These are phyloP conservation scores for Sicus ferrugineus DNA, from an alignment of 2,888 invertebrate genomes.

Conservation along the genomic window DNA sequence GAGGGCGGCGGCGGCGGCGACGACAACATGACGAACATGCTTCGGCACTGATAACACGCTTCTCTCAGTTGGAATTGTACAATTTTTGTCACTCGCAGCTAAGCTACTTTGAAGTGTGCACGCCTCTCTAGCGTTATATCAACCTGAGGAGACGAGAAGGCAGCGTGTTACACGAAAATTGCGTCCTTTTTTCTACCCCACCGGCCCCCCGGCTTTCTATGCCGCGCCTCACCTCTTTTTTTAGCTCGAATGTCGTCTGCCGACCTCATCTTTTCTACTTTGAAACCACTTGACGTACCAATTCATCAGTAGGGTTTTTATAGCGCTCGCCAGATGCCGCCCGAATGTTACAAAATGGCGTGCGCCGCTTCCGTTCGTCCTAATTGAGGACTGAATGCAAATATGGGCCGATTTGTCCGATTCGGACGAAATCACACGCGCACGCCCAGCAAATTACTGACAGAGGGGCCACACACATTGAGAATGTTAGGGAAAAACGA, in stretches of 20 bases:
- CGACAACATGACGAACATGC: conserved; percentile 17
- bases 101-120: conserved; percentile 21
- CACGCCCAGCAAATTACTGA: conserved; percentile 14
- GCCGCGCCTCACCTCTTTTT: neutral
- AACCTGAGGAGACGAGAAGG: neutral
- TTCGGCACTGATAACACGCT: conserved; percentile 37
- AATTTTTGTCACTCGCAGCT: conserved; percentile 21
- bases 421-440: neutral
- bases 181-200: neutral
- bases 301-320: neutral
- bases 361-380: neutral
- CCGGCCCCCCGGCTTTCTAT: neutral
- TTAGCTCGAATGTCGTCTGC: neutral
- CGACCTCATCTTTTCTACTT: neutral
- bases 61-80: conserved; percentile 14
- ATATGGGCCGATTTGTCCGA: neutral
- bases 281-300: conserved; percentile 21
- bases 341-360: neutral
- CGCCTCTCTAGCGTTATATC: conserved; percentile 19
- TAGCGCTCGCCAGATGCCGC: neutral
- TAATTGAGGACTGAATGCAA: conserved; percentile 14
- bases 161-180: neutral
- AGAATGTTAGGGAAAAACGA: neutral
- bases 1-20: neutral
- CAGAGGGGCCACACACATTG: neutral